phyloP scores from a whole-genome alignment of 30 jellyfish, hydroid and myxozoan genomes.

The Phacellophora camtschatica region DNA sequence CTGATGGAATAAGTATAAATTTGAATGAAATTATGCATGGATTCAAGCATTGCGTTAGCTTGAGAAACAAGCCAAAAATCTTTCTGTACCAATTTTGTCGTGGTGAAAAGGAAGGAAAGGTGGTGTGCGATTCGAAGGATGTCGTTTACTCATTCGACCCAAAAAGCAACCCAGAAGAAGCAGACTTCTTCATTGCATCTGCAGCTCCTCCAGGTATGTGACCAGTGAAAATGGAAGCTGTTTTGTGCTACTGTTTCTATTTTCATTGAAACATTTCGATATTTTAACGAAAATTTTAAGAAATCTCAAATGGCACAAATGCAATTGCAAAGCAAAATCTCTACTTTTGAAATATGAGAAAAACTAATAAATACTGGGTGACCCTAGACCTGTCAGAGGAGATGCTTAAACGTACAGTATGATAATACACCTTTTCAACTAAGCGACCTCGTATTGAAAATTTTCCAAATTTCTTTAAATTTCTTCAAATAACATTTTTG shows the following conservation, averaged over 20 bases:
- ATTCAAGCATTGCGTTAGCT: background rate
- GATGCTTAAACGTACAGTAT: too few relatives aligned
- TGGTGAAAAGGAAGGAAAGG: conserved; percentile 27
- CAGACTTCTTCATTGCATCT: background rate
- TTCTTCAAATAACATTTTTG: too few relatives aligned
- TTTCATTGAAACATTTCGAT: background rate
- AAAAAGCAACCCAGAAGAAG: background rate
- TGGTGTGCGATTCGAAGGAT: background rate
- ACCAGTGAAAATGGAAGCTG: conserved; percentile 37
- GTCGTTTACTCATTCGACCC: background rate
- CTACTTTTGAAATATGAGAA: too few relatives aligned
- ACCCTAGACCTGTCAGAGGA: too few relatives aligned
- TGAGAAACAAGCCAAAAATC: conserved; percentile 38
- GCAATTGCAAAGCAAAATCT: too few relatives aligned
- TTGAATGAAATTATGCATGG: background rate
- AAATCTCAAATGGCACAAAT: too few relatives aligned
- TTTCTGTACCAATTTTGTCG: conserved; percentile 40
- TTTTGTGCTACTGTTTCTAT: background rate
- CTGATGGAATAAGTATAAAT: conserved; percentile 2
- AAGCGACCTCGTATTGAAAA: too few relatives aligned
- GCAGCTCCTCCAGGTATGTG: background rate
- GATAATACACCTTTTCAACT: too few relatives aligned
- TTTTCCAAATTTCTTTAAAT: too few relatives aligned
- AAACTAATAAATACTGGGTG: too few relatives aligned
- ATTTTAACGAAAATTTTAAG: too few relatives aligned